These are phyloP conservation scores for Amorpha juglandis DNA, from an alignment of 2,888 invertebrate species.

Conservation along the genomic window DNA sequence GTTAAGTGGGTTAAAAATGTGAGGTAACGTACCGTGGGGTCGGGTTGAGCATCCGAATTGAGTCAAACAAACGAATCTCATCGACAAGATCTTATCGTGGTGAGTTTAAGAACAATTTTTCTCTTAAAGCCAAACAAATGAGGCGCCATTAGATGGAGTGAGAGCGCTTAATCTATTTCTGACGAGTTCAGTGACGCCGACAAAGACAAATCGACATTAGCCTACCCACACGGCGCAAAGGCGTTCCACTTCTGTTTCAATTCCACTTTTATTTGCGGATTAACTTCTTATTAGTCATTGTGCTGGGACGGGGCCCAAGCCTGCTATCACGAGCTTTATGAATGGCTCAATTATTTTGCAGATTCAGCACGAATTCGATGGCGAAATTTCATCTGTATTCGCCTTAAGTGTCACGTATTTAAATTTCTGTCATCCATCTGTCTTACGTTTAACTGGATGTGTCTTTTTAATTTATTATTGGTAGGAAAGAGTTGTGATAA, in stretches of 20 bases:
- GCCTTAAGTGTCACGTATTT: constrained; percentile 26
- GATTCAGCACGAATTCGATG: constrained; percentile 63
- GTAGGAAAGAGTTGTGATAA: constrained; percentile 38
- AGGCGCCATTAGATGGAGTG: constrained; percentile 84
- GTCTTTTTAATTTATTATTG: constrained; percentile 26
- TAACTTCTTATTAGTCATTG: constrained; percentile 84
- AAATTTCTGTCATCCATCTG: constrained; percentile 29
- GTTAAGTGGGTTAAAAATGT: constrained; percentile 69
- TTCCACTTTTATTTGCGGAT: constrained; percentile 85
- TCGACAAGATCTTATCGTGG: constrained; percentile 78
- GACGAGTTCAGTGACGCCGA: constrained; percentile 85
- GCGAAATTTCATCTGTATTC: constrained; percentile 33
- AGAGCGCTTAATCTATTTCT: constrained; percentile 85
- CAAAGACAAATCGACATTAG: constrained; percentile 84
- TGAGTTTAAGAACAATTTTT: constrained; percentile 82
- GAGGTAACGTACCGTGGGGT: constrained; percentile 44
- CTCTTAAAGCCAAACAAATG: constrained; percentile 84
- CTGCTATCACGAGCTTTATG: constrained; percentile 81
- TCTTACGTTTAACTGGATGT: constrained; percentile 25
- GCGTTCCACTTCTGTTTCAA: constrained; percentile 83
- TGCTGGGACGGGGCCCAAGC: constrained; percentile 66
- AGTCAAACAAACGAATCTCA: constrained; percentile 78
- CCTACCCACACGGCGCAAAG: constrained; percentile 83
- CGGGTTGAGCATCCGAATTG: constrained; percentile 54
- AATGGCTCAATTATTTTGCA: constrained; percentile 81